A percentile compares a stretch with the other conserved stretches of the same genome.
Conservation (phyloP, 2,888 invertebrate genomes). For the Leptopilina myrica region DNA sequence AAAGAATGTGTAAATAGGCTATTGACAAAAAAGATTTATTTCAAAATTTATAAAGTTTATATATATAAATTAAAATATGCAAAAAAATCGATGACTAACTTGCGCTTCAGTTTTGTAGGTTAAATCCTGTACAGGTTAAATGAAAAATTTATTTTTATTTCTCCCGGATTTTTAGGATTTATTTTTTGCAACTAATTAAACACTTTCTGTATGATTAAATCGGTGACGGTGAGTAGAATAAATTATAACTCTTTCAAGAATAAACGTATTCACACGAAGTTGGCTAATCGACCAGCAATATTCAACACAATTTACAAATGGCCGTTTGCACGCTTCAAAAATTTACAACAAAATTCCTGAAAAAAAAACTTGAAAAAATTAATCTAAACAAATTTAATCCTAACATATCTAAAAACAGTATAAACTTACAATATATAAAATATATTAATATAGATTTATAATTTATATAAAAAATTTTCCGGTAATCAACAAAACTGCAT, state of each 20-base stretch:
- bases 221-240: no score
- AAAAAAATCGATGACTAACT: conserved; percentile 5
- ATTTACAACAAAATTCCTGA: no score
- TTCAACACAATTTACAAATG: conserved; percentile 8
- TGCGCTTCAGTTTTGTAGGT: conserved; percentile 36
- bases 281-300: not conserved
- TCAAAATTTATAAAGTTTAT: not conserved
- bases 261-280: not conserved
- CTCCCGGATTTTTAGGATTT: not conserved
- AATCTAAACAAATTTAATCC: no score
- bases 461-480: no score
- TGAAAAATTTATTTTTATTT: not conserved
- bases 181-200: not conserved
- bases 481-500: no score
- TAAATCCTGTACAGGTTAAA: not conserved
- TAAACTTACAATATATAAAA: no score
- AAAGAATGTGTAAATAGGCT: not conserved
- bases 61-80: not conserved
- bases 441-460: no score
- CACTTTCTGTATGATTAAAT: no score
- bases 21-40: not conserved
- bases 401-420: no score
- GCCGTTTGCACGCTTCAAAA: not conserved
- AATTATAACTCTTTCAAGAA: not conserved
- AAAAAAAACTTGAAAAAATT: no score